phyloP scores from a whole-genome alignment of 2,113 vertebrate genomes.

The Strix aluco region DNA sequence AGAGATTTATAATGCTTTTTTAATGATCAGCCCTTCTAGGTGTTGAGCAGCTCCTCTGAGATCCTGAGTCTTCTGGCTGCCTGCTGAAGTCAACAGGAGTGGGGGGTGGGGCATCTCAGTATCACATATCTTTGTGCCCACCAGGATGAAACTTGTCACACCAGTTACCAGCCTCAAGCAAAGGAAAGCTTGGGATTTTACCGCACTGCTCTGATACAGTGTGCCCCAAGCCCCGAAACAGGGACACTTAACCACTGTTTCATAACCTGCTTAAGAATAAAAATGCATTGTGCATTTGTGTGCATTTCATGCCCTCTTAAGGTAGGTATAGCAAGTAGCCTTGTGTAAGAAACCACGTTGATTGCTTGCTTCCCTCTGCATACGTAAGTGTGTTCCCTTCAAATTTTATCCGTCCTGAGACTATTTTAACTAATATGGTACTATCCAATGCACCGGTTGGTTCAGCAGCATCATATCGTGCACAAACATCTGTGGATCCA shows the following conservation, averaged over 20 bases:
- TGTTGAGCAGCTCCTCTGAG: conserved; percentile 50
- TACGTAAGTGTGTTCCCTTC: background rate
- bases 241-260: background rate
- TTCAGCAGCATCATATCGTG: background rate
- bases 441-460: background rate
- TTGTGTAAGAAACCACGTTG: background rate
- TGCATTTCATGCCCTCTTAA: conserved; percentile 72
- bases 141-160: background rate
- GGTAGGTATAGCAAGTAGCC: conserved; percentile 61
- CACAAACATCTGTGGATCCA: background rate
- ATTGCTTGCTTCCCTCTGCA: background rate
- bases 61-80: conserved; percentile 43
- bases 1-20: conserved; percentile 71
- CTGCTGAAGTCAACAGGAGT: conserved; percentile 9
- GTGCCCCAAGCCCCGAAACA: background rate
- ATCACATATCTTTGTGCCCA: background rate
- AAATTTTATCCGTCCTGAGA: background rate
- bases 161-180: background rate
- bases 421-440: background rate
- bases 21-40: conserved; percentile 61
- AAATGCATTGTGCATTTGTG: conserved; percentile 43
- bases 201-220: accelerated
- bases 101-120: background rate
- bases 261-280: conserved; percentile 10
- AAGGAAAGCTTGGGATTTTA: background rate